Evolutionary conservation across 2,888 invertebrate species (phyloP), one percentile per base, ranked within the genome.

Genomic region (Andrena flavipes): DNA sequence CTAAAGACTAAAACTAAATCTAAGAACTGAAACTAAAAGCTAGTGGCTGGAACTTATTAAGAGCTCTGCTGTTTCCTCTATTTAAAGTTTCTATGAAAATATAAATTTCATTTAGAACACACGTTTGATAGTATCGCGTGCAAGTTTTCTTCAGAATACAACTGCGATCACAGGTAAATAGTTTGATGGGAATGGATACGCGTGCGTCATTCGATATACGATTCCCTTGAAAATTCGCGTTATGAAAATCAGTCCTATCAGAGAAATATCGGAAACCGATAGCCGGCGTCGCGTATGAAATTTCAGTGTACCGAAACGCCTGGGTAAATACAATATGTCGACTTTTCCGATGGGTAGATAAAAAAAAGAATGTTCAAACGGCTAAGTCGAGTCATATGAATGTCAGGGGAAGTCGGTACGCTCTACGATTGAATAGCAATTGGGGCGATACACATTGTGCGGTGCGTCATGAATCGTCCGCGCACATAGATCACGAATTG

Each of bases 401-500:
- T 10, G 16, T n/a, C n/a, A 16, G 7, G 5, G 30, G 56, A 26
- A 49, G 49, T 8, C 10, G 30, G 13, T 13, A 16, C 29, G 26
- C 10, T 69, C 20, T 35, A 10, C 16, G 60, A 65, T 81, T 59
- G 78, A 71, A 69, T 75, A 72, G 8, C 35, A 30, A 35, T 8
- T 51, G 16, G 20, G 26, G n/a, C 67, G 1, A 62, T 56, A 71
- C 48, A 63, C 33, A 51, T 65, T 56, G 59, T 26, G 7, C 33
- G 30, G 48, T 8, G 23, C 26, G 51, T 54, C 77, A 23, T 76
- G 75, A 76, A 82, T 82, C 63, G 48, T 72, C 48, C 56, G 16
- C 20, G 10, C 10, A 30, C 65, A 26, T 8, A 13, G 68, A 54
- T 35, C 35, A 65, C 16, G 51, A 54, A 49, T 63, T 16, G 56